phyloP scores from a whole-genome alignment of 2,797 vertebrate genomes.

The Bucorvus abyssinicus region DNA sequence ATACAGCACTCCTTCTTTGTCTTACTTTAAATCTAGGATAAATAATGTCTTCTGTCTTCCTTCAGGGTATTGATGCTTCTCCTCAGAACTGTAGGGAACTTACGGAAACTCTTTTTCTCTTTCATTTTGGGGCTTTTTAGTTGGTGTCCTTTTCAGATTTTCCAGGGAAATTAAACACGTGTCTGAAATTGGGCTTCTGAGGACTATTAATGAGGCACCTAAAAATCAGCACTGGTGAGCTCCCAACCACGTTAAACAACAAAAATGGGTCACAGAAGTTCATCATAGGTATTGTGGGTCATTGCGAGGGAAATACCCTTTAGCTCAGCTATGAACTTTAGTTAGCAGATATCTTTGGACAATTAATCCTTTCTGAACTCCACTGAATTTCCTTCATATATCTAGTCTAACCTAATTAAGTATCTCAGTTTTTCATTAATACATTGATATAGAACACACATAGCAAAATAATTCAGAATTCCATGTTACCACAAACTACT shows the following conservation, averaged over 20 bases:
- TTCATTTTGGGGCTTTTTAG: background rate
- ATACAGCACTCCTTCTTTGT: background rate
- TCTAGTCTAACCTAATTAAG: background rate
- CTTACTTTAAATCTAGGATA: background rate
- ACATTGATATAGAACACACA: background rate
- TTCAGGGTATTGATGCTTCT: background rate
- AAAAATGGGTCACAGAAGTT: background rate
- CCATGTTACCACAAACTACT: background rate
- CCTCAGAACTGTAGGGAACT: background rate
- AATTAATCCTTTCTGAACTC: background rate
- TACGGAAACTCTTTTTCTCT: background rate
- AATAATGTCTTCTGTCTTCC: background rate
- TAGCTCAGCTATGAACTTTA: background rate
- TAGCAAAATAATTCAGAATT: background rate
- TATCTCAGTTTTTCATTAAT: background rate
- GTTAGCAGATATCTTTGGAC: background rate
- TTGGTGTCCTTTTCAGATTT: background rate
- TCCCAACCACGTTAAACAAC: background rate
- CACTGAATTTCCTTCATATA: background rate
- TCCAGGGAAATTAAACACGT: background rate
- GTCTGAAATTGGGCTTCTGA: background rate
- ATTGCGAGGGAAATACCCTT: background rate
- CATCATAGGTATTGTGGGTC: background rate
- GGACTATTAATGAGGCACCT: background rate
- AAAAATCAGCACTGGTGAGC: slow-evolving; percentile 1